Evolutionary conservation across 1,140 invertebrate genomes (phyloP), one percentile per base, ranked within the genome.

Genomic region (Neodiprion virginianus): DNA sequence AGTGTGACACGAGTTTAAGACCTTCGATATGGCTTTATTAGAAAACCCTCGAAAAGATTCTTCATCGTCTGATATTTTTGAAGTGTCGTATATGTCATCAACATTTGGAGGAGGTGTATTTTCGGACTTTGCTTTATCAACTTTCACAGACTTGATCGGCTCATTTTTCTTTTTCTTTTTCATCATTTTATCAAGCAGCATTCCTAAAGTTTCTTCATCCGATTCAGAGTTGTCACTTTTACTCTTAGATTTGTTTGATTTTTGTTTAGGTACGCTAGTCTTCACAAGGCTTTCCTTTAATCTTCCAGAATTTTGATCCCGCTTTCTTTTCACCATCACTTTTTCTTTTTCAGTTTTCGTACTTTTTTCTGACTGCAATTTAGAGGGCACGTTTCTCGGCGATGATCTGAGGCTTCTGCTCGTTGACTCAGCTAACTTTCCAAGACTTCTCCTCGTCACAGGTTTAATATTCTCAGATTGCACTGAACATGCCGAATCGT

Each of bases 41-140:
- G 85, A 82, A 76, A 90, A 90, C 47, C 89, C 89, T n/a, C 87
- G 85, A 79, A 90, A 90, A 69, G 86, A 89, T 76, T 88, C 89
- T 69, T 90, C 89, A 9, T 91, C 90, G 49, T 90, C 89, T 0
- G 87, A 88, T 12, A 82, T 79, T 70, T 87, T 88, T 5, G 79
- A 71, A n/a, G 78, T 1, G n/a, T 79, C 79, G 0, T 50, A 28
- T 69, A 80, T 78, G 21, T 48, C 48, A 17, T 61, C 69, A 8
- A 73, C 67, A 48, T 76, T 10, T 47, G 11, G 8, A 71, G 48
- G 48, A 17, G n/a, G 65, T 76, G 14, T 17, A 48, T 75, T 74
- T 10, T 21, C 74, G 49, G 72, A 73, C 66, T 78, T 75, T 23
- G 48, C 77, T 69, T 75, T 61, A 74, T 81, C 75, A 69, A 70